A percentile compares a stretch with the other conserved stretches of the same genome.
Conservation (phyloP, 53 echinoderm and acorn worm genomes). For the Glandiceps talaboti region DNA sequence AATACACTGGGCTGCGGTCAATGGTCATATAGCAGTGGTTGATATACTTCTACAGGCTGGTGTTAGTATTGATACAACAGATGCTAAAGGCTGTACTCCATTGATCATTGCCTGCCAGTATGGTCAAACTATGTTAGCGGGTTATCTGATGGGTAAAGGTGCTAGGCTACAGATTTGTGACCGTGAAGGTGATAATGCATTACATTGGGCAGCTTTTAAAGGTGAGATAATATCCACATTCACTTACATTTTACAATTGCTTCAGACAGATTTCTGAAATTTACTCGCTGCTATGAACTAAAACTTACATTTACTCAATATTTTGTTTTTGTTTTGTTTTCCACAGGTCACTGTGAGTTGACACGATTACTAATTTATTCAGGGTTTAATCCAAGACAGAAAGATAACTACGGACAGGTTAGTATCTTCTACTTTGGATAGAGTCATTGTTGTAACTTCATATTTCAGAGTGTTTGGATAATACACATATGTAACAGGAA, state of each 20-base stretch:
- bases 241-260: neutral
- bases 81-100: conserved; percentile 94
- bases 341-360: conserved; percentile 81
- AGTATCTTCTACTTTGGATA: neutral
- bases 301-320: too few species aligned
- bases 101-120: conserved; percentile 97
- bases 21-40: conserved; percentile 87
- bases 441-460: too few species aligned
- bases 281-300: too few species aligned
- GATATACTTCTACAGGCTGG: conserved; percentile 87
- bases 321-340: conserved; percentile 11
- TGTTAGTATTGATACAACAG: conserved; percentile 77
- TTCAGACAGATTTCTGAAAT: neutral
- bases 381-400: conserved; percentile 95
- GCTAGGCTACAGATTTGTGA: conserved; percentile 92
- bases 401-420: conserved; percentile 99
- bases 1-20: conserved; percentile 98
- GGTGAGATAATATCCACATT: too few species aligned
- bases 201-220: conserved; percentile 99
- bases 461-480: too few species aligned
- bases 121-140: conserved; percentile 87
- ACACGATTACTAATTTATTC: conserved; percentile 94
- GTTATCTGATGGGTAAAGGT: conserved; percentile 97
- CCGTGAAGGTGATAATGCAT: conserved; percentile 90
- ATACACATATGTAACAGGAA: too few species aligned